Evolutionary conservation across 1,140 invertebrate genomes (phyloP), one percentile per base, ranked within the genome.

Genomic region (Apis cerana): DNA sequence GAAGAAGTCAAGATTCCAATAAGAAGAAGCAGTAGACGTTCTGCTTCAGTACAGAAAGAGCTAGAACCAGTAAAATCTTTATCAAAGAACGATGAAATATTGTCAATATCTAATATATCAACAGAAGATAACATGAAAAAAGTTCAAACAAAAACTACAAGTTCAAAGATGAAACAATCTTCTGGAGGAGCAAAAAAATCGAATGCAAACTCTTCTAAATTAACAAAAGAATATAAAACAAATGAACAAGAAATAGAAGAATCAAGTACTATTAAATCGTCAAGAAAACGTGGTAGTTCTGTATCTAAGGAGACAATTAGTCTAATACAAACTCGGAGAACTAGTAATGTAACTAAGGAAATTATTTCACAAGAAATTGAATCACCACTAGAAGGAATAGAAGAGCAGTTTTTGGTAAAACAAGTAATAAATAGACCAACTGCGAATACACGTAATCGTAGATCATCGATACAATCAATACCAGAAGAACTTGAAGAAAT

Each of bases 401-500:
- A 50, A 17, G 72, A 21, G 3, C 27, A 48, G 23, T 13, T 69
- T 0, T 1, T 68, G 23, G 43, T 48, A 58, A 65, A 61, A n/a
- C 64, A 75, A 13, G 19, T 59, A 19, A 54, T 61, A 12, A 83
- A 56, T 3, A 90, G 82, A 80, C 85, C 90, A 17, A 78, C 84
- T 11, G 58, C 48, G 0, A 91, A 87, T 11, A 88, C 88, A 2
- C 86, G 91, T 21, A 87, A 67, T 79, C 85, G 92, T 48, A 85
- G 89, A n/a, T 69, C 83, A 0, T 92, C 91, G 21, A 84, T 91
- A 64, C 84, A 88, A 2, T 90, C 91, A 0, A 88, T 92, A 65
- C 91, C 92, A 3, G 92, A 92, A 21, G 92, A 93, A 48, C 61
- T 89, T 1, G 91, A 92, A 11, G 87, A 91, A 7, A 83, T 89